Conservation (phyloP, 1,140 invertebrate genomes). For the Oryctes rhinoceros region DNA sequence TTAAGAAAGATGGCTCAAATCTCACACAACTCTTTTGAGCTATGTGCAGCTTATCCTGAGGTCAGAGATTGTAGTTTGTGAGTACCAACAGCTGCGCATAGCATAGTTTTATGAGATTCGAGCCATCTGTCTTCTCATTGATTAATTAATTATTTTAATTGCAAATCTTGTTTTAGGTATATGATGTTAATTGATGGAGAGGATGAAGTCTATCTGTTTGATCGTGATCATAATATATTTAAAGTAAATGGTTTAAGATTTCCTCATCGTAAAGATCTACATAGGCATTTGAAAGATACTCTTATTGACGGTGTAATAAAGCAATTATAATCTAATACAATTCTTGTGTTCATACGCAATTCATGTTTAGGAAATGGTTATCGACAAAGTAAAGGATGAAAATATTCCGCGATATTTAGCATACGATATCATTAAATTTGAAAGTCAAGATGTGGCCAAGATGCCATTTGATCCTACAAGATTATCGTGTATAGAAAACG, state of each 20-base stretch:
- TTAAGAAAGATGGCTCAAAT: too few species aligned
- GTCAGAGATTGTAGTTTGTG: too few species aligned
- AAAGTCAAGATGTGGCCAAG: conserved; percentile 81
- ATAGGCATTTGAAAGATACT: conserved; percentile 80
- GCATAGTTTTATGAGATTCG: too few species aligned
- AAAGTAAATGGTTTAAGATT: conserved; percentile 84
- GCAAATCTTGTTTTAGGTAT: conserved; percentile 71
- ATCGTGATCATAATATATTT: conserved; percentile 96
- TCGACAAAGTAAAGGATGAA: conserved; percentile 80
- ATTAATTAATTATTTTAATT: too few species aligned
- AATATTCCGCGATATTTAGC: conserved; percentile 89
- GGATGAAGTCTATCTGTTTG: conserved; percentile 90
- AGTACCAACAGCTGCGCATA: too few species aligned
- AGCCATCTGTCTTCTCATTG: too few species aligned
- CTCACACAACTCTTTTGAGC: too few species aligned
- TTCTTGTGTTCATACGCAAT: conserved; percentile 16
- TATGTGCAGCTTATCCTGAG: too few species aligned
- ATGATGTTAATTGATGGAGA: conserved; percentile 94
- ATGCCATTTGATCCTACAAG: conserved; percentile 79
- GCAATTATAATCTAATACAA: conserved; percentile 49
- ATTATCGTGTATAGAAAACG: conserved; percentile 77
- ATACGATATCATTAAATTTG: conserved; percentile 93
- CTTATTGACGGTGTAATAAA: conserved; percentile 87
- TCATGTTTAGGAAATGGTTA: conserved; percentile 86
- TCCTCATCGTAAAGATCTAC: conserved; percentile 76